Evolutionary conservation across 2,888 invertebrate species (phyloP), one percentile per base, ranked within the genome.

Genomic region (Zelleria hepariella): DNA sequence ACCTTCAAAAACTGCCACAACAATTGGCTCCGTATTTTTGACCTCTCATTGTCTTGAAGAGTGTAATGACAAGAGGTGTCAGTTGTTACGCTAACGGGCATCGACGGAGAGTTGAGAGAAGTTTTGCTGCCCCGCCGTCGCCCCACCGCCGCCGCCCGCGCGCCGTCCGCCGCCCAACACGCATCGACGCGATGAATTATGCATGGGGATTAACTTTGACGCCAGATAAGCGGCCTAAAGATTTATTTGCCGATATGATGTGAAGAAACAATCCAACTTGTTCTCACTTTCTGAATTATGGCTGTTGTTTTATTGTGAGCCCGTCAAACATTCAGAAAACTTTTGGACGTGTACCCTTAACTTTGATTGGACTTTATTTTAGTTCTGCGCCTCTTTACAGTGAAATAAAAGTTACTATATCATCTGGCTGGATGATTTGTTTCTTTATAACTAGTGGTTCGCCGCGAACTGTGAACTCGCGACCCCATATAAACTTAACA

Each of bases 121-220:
- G 62, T 62, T 63, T 58, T 59, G 57, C 58, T 58, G 57, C 62
- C 59, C 63, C 53, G 56, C 57, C 15, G 0, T 10, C 32, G 10
- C 32, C n/a, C n/a, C n/a, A 4, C 15, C 15, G 32, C 32, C 5
- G 32, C 32, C 32, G 32, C 32, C 15, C 32, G 15, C 32, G 15
- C 15, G 32, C n/a, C n/a, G n/a, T n/a, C n/a, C n/a, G n/a, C n/a
- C n/a, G n/a, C n/a, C n/a, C n/a, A n/a, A n/a, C n/a, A n/a, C n/a
- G 32, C 59, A 61, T 64, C 62, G 61, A 77, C 80, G 78, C 78
- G 66, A 85, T 87, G 87, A 86, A 86, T 87, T 85, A 87, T 87
- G 81, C 83, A 86, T 85, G 78, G 82, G 85, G 86, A 87, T 87
- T 86, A 86, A 85, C 78, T 86, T 86, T 85, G 85, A 86, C 83